Evolutionary conservation across 2,888 invertebrate species (phyloP).

Genomic region (Dasysyrphus albostriatus): DNA sequence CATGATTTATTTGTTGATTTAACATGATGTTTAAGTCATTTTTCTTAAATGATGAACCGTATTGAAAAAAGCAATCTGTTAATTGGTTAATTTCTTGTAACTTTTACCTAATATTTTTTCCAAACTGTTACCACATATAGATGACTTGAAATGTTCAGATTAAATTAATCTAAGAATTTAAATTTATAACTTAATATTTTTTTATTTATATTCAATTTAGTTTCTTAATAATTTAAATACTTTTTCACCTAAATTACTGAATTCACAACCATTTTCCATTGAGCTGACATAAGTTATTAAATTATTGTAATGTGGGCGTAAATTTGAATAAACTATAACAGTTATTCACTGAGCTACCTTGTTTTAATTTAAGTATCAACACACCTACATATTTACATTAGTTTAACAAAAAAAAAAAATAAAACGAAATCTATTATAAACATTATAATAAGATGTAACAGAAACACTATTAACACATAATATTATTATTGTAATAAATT

Average conservation of each 20-base stretch:
- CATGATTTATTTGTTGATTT: too few relatives aligned
- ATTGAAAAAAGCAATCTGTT: too few relatives aligned
- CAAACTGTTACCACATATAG: too few relatives aligned
- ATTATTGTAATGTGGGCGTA: constrained; percentile 8
- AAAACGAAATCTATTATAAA: neutral
- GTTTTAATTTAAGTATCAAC: neutral
- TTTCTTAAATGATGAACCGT: too few relatives aligned
- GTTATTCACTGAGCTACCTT: neutral
- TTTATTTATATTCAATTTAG: too few relatives aligned
- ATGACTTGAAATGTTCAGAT: too few relatives aligned
- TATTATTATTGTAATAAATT: constrained; percentile 14
- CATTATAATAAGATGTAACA: constrained; percentile 1
- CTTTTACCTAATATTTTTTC: too few relatives aligned
- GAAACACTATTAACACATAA: neutral
- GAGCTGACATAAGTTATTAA: neutral
- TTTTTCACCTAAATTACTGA: neutral
- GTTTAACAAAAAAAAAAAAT: neutral
- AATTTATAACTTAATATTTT: too few relatives aligned
- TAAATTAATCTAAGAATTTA: too few relatives aligned
- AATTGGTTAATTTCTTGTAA: too few relatives aligned
- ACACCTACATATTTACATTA: too few relatives aligned
- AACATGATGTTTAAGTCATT: too few relatives aligned
- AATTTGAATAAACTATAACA: neutral
- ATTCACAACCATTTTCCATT: neutral
- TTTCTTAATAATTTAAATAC: neutral